Conservation (phyloP, 2,113 vertebrate species). For the Chascanopsetta lugubris region DNA sequence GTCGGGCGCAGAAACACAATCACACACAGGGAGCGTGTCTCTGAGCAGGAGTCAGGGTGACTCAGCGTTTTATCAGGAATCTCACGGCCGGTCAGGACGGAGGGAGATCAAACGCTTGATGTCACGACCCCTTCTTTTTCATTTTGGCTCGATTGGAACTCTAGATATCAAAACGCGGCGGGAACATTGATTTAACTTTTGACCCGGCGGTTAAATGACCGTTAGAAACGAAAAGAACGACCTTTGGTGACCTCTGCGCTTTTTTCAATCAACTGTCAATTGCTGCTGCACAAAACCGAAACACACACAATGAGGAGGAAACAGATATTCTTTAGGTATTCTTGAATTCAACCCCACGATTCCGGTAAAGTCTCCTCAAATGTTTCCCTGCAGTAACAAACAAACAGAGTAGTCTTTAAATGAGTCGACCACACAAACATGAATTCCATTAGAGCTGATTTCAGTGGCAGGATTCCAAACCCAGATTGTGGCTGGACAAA, state of each 20-base stretch:
- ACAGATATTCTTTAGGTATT: neutral
- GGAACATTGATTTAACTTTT: conserved; percentile 71
- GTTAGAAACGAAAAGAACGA: conserved; percentile 58
- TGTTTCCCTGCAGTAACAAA: neutral
- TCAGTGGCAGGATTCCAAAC: conserved; percentile 25
- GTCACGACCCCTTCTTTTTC: conserved; percentile 68
- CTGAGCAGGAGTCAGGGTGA: conserved; percentile 26
- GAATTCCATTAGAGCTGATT: conserved; percentile 13
- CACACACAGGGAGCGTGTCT: conserved; percentile 12
- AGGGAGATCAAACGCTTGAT: conserved; percentile 62
- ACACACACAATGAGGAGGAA: conserved; percentile 1
- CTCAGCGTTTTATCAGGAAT: conserved; percentile 61
- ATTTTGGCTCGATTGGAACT: conserved; percentile 61
- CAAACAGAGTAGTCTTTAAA: neutral
- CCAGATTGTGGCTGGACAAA: conserved; percentile 5
- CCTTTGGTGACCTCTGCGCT: conserved; percentile 32
- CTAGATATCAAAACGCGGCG: conserved; percentile 65
- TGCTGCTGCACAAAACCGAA: conserved; percentile 14
- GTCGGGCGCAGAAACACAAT: conserved; percentile 52
- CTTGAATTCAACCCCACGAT: neutral
- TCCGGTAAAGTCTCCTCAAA: neutral
- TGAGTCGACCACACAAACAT: neutral
- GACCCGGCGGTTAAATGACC: conserved; percentile 55
- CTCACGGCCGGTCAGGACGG: conserved; percentile 44
- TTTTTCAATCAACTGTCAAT: conserved; percentile 52